Evolutionary conservation across 2,888 invertebrate species (phyloP).

Genomic region (Pterostichus madidus): DNA sequence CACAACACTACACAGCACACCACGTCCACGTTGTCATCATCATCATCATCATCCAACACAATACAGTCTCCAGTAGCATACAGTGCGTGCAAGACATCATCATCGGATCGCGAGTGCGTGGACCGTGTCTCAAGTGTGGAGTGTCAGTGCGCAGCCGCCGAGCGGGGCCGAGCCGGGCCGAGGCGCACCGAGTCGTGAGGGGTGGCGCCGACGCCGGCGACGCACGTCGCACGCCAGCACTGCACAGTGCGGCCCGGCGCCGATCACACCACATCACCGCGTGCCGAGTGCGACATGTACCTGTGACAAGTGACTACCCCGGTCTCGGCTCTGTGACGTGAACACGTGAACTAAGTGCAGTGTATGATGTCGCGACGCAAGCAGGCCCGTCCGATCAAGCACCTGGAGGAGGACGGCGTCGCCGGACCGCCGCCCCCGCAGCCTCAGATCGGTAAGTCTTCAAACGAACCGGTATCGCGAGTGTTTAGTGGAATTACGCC

Average conservation of each 20-base stretch:
- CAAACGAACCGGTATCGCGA: neutral
- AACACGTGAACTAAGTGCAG: conserved; percentile 73
- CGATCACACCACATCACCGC: conserved; percentile 74
- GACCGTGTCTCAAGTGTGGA: neutral
- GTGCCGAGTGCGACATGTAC: conserved; percentile 32
- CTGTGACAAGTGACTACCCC: conserved; percentile 72
- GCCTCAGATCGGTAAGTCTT: conserved; percentile 72
- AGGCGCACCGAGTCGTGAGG: conserved; percentile 73
- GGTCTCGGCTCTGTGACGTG: conserved; percentile 74
- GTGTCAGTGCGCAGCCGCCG: conserved; percentile 67
- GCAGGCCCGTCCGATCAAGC: conserved; percentile 79
- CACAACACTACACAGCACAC: conserved; percentile 65
- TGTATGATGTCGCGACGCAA: conserved; percentile 79
- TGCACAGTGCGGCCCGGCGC: conserved; percentile 77
- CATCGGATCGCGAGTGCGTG: conserved; percentile 39
- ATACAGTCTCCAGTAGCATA: too few species aligned
- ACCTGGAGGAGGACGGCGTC: conserved; percentile 78
- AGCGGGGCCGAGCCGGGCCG: conserved; percentile 72
- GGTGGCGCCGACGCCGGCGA: conserved; percentile 73
- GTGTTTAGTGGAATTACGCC: conserved; percentile 24
- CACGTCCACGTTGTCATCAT: conserved; percentile 68
- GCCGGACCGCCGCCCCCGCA: conserved; percentile 70
- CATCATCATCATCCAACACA: conserved; percentile 29
- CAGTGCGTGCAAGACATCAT: conserved; percentile 7
- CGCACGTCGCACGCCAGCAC: conserved; percentile 70